phyloP scores from a whole-genome alignment of 2,888 invertebrate species.

The Cyrtodaria siliqua region DNA sequence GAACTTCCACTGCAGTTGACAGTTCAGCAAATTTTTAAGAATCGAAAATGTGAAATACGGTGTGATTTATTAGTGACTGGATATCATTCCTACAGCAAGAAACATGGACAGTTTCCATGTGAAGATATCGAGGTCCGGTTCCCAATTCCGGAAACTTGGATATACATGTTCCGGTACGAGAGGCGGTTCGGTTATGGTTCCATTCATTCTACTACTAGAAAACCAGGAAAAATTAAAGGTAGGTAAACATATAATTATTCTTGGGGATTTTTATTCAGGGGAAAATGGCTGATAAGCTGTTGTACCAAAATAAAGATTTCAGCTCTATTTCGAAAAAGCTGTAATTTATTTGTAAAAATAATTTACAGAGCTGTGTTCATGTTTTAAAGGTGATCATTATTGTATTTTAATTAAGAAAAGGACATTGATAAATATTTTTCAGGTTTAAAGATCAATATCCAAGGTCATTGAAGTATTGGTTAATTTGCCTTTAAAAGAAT shows the following conservation, averaged over 20 bases:
- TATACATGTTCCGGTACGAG: slow-evolving; percentile 99
- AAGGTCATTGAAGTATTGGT: too few species aligned
- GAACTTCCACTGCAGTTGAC: slow-evolving; percentile 98
- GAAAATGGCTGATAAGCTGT: too few species aligned
- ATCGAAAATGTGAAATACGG: slow-evolving; percentile 94
- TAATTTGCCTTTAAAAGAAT: too few species aligned
- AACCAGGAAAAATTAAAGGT: slow-evolving; percentile 88
- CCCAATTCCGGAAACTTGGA: slow-evolving; percentile 99
- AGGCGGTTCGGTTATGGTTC: slow-evolving; percentile 99
- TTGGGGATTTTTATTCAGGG: neutral
- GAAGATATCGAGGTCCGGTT: slow-evolving; percentile 95
- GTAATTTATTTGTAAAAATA: too few species aligned
- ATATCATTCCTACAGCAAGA: slow-evolving; percentile 97
- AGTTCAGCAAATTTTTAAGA: slow-evolving; percentile 89
- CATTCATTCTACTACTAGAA: slow-evolving; percentile 94
- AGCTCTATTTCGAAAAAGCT: too few species aligned
- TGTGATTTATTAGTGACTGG: slow-evolving; percentile 98
- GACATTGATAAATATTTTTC: too few species aligned
- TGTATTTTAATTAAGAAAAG: too few species aligned
- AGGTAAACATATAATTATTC: too few species aligned
- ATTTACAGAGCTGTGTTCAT: too few species aligned
- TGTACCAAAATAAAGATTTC: too few species aligned
- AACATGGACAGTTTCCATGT: slow-evolving; percentile 92
- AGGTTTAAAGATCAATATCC: too few species aligned
- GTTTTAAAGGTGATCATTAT: too few species aligned